Evolutionary conservation across 2,888 invertebrate genomes (phyloP).

Genomic region (Oxyscelio sp.): DNA sequence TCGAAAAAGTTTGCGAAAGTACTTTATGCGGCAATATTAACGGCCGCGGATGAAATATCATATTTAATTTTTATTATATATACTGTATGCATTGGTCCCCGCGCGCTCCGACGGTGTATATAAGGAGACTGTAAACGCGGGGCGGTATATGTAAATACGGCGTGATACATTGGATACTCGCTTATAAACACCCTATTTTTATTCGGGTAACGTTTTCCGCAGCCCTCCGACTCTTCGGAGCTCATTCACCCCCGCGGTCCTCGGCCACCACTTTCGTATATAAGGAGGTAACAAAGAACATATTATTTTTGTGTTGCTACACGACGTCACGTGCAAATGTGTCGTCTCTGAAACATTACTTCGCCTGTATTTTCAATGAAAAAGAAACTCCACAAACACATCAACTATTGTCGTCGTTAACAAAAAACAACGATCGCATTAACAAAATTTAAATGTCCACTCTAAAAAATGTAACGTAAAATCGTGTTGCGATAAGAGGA

Average conservation of each 20-base stretch:
- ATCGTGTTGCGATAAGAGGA: too few relatives aligned
- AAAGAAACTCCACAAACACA: too few relatives aligned
- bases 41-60: constrained; percentile 83
- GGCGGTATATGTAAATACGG: constrained; percentile 86
- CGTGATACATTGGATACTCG: constrained; percentile 89
- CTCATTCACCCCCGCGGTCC: constrained; percentile 68
- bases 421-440: too few relatives aligned
- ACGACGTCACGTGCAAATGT: constrained; percentile 78
- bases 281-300: constrained; percentile 77
- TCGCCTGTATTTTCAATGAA: constrained; percentile 51
- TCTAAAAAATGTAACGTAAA: too few relatives aligned
- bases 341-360: constrained; percentile 52
- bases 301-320: constrained; percentile 83
- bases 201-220: constrained; percentile 87
- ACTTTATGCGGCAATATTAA: constrained; percentile 81
- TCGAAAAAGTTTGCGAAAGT: constrained; percentile 78
- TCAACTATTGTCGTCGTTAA: too few relatives aligned
- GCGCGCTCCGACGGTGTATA: constrained; percentile 78
- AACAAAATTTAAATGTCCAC: too few relatives aligned
- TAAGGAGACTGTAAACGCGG: constrained; percentile 71
- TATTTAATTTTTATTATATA: constrained; percentile 88
- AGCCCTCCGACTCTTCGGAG: constrained; percentile 78
- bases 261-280: constrained; percentile 63
- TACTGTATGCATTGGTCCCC: constrained; percentile 80
- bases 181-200: constrained; percentile 89